Evolutionary conservation across 2,797 vertebrate genomes (phyloP), one percentile per base, ranked within the genome.

Genomic region (Decapterus maruadsi): DNA sequence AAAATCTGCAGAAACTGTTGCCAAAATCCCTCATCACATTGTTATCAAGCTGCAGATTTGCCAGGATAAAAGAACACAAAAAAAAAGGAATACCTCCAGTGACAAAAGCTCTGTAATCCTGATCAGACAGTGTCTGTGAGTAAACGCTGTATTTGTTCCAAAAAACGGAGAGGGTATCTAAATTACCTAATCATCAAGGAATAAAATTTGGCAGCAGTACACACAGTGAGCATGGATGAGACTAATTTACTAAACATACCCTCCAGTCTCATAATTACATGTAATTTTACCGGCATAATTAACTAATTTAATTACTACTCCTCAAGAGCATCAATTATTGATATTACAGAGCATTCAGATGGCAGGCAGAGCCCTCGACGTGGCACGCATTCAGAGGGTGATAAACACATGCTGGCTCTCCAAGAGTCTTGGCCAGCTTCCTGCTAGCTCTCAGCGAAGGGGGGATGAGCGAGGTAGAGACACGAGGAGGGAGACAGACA

Each of bases 261-360:
- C 97, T 99, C 97, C 97, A 99, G 98, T 99, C 98, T 98, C 97
- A 97, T 99, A 99, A 99, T 99, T 99, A 98, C 97, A 99, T 98
- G 97, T 99, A 97, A 99, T 99, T 99, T 99, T 98, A 99, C 97
- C 96, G 96, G 97, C 96, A 97, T 99, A 99, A 99, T 99, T 99
- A 99, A 99, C 98, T 99, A 99, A 99, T 99, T 99, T 98, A 99
- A 99, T 99, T 99, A 99, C 98, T 97, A 97, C 97, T 99, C 97
- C 97, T 99, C 98, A 98, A 99, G 97, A 99, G 97, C 97, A 98
- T 99, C 98, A 99, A 99, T 99, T 99, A 99, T 98, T 99, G 98
- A 99, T 97, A 98, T 99, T 98, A 98, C 97, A 96, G 97, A 99
- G 97, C 97, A 97, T 99, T 99, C 97, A 98, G 97, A 97, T 97